Evolutionary conservation across 1,140 invertebrate species (phyloP).

Genomic region (Macrosteles quadrilineatus): DNA sequence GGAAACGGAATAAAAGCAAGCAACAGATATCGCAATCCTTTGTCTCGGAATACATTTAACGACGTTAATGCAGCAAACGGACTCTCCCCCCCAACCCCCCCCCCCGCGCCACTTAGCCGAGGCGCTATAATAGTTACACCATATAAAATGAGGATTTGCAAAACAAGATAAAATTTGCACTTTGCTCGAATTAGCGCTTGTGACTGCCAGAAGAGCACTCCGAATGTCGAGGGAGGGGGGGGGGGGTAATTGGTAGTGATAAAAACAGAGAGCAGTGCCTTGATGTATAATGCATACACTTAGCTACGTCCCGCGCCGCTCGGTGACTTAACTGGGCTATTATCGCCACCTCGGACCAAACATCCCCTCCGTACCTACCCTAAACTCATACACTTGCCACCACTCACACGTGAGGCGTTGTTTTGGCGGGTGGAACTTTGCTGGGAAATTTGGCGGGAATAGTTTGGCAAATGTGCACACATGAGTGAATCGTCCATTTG

Average conservation of each 20-base stretch:
- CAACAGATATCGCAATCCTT: constrained; percentile 5
- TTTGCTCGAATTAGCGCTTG: constrained; percentile 23
- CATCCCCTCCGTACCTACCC: no score
- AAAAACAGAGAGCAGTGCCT: constrained; percentile 16
- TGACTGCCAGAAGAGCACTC: constrained; percentile 10
- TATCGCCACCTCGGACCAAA: not conserved
- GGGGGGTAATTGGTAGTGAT: not conserved
- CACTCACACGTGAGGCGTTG: no score
- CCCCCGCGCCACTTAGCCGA: not conserved
- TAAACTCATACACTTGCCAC: no score
- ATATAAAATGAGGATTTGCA: constrained; percentile 23
- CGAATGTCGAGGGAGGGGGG: not conserved
- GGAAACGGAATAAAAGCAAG: no score
- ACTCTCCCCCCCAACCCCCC: no score
- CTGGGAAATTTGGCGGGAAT: no score
- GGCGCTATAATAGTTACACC: constrained; percentile 21
- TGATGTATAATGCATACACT: constrained; percentile 18
- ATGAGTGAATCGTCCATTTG: no score
- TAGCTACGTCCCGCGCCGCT: not conserved
- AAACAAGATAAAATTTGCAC: constrained; percentile 27
- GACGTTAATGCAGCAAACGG: not conserved
- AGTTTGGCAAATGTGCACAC: no score
- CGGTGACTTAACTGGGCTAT: constrained; percentile 11
- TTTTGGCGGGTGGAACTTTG: no score
- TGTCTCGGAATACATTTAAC: not conserved